Base-by-base conservation (phyloP, 2,797 vertebrate species). In the Orientallactaga sibirica region DNA sequence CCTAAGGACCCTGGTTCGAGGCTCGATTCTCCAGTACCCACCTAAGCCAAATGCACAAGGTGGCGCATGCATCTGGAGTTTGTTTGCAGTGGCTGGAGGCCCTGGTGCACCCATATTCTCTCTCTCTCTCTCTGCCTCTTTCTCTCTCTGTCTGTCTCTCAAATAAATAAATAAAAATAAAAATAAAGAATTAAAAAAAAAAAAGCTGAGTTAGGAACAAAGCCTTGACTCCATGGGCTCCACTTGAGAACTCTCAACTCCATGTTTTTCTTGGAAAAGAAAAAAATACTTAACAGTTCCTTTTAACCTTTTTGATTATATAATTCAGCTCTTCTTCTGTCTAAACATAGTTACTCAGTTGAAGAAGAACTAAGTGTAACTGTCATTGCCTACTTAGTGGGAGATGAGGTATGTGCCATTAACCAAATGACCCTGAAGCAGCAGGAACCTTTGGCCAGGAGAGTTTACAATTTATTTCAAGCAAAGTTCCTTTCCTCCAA, bases 261-360 rank as follows among this genome's bases (percentile, higher is more conserved):
- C 20, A 1, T 85, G 86, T 43, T 67, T 71, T 61, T 61, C 91
- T 93, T 73, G 18, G 48, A 92, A 90, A 93, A 89, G 18, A 14
- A 61, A 14, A 61, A 91, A 83, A 14, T 87, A 77, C 22, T 85
- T 90, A 90, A 82, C 90, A 95, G 92, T 86, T 55, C 6, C 67
- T 90, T 88, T 93, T 94, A 91, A 94, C 43, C 66, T 96, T 24
- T 82, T 76, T 86, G 90, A 93, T 93, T 86, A 95, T 78, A 88
- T 92, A 25, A 48, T 75, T 82, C 41, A 90, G 20, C 86, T 96
- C 88, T 94, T 85, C 55, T 93, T 93, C 74, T 91, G 24, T 93
- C 75, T 94, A 94, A 95, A 82, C 41, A 95, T 7, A 66, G 87
- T 91, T 71, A 95, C 70, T 85, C 70, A 74, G n/a, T 90, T 94